These are phyloP conservation scores for Gymnosoma rotundatum DNA, from an alignment of 2,888 invertebrate species.

Conservation along the genomic window DNA sequence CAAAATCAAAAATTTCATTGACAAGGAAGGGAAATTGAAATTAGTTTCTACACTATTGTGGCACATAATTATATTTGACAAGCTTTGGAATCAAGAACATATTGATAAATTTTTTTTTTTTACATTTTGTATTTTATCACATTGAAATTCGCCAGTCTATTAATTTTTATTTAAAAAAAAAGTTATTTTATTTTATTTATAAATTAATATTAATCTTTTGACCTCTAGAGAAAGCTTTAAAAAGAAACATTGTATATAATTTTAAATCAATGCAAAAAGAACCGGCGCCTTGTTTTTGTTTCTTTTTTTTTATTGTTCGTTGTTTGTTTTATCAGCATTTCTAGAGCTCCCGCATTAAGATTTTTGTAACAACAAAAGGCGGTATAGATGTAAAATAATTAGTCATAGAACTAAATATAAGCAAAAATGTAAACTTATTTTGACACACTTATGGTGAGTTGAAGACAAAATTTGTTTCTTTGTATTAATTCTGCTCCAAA, in stretches of 20 bases:
- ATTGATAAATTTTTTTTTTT: too few relatives aligned
- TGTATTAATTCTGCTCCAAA: too few relatives aligned
- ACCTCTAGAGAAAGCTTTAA: conserved; percentile 23
- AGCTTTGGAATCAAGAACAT: too few relatives aligned
- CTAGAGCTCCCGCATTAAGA: background rate
- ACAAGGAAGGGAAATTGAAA: too few relatives aligned
- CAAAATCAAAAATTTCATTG: too few relatives aligned
- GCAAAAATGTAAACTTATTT: background rate
- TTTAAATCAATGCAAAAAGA: conserved; percentile 5
- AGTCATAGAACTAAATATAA: conserved; percentile 13
- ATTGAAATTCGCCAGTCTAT: too few relatives aligned
- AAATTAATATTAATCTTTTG: conserved; percentile 22
- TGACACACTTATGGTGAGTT: background rate
- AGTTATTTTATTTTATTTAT: background rate
- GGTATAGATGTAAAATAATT: conserved; percentile 19
- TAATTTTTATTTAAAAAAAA: background rate
- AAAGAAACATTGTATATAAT: conserved; percentile 5
- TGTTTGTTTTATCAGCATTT: conserved; percentile 23
- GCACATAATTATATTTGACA: too few relatives aligned
- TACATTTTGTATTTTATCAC: too few relatives aligned
- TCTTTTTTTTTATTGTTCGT: too few relatives aligned
- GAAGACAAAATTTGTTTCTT: too few relatives aligned
- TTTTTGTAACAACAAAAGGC: background rate
- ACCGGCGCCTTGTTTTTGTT: conserved; percentile 1
- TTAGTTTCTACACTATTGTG: too few relatives aligned